Conservation (phyloP, 2,888 invertebrate species). For the Diadegma fenestrale region DNA sequence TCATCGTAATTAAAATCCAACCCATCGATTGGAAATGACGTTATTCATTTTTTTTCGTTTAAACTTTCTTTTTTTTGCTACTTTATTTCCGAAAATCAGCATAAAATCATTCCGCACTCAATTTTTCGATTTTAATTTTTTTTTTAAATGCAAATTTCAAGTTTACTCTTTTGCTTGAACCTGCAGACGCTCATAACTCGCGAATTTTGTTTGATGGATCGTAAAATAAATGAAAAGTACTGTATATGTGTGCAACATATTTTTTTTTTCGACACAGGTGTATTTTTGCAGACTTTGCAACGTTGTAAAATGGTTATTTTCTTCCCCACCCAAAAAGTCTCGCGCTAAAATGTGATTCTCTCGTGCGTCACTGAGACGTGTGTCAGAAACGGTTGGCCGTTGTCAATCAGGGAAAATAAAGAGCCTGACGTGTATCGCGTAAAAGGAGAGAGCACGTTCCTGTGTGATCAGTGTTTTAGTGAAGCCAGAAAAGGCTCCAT, state of each 20-base stretch:
- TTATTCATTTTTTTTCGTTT: background rate
- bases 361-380: conserved; percentile 57
- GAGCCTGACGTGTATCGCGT: conserved; percentile 36
- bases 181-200: background rate
- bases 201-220: background rate
- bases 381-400: conserved; percentile 23
- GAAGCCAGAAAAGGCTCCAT: conserved; percentile 40
- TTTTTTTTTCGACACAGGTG: background rate
- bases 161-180: background rate
- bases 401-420: conserved; percentile 41
- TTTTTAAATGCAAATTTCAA: background rate
- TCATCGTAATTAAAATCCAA: background rate
- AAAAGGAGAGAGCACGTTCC: conserved; percentile 5
- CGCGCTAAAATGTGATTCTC: conserved; percentile 39
- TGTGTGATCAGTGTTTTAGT: conserved; percentile 30
- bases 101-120: background rate
- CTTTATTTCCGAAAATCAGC: background rate
- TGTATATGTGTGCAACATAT: background rate
- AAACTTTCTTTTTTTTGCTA: background rate
- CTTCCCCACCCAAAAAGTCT: conserved; percentile 13
- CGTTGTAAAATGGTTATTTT: conserved; percentile 23
- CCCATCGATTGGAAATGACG: background rate
- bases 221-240: background rate
- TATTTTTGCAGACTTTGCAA: conserved; percentile 11
- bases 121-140: no score